Conservation (phyloP, 2,888 invertebrate species). For the Pherbina coryleti region DNA sequence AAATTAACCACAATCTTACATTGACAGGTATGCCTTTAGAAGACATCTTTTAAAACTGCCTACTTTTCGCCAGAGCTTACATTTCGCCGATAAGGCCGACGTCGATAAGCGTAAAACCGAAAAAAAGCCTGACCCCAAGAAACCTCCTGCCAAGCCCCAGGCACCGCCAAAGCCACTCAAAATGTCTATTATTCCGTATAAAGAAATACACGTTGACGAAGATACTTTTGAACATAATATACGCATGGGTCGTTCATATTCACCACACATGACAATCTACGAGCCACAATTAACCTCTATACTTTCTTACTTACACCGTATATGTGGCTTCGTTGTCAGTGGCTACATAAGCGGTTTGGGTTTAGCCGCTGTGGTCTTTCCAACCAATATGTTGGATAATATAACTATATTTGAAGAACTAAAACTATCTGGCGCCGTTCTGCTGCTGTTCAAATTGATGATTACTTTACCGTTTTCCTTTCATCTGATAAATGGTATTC, state of each 20-base stretch:
- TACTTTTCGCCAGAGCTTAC: too few relatives aligned
- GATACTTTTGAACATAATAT: conserved; percentile 70
- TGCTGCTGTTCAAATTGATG: conserved; percentile 77
- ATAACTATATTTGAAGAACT: conserved; percentile 65
- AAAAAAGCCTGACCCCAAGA: too few relatives aligned
- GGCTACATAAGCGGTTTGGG: conserved; percentile 74
- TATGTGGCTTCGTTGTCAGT: conserved; percentile 75
- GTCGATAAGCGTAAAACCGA: too few relatives aligned
- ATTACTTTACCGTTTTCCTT: conserved; percentile 85
- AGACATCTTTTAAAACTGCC: too few relatives aligned
- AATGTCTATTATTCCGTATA: too few relatives aligned
- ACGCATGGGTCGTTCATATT: conserved; percentile 81
- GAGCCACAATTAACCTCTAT: conserved; percentile 81
- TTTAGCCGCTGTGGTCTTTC: conserved; percentile 73
- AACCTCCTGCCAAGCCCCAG: too few relatives aligned
- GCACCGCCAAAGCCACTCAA: too few relatives aligned
- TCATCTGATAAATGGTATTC: conserved; percentile 87
- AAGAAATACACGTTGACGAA: too few relatives aligned
- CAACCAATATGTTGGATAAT: conserved; percentile 74
- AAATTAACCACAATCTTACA: too few relatives aligned
- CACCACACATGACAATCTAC: conserved; percentile 89
- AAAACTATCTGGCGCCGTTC: conserved; percentile 71
- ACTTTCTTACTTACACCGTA: conserved; percentile 87
- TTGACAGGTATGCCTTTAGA: too few relatives aligned
- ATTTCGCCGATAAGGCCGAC: too few relatives aligned